Evolutionary conservation across 2,113 vertebrate species (phyloP), one percentile per base, ranked within the genome.

Genomic region (Thalassoma bifasciatum): DNA sequence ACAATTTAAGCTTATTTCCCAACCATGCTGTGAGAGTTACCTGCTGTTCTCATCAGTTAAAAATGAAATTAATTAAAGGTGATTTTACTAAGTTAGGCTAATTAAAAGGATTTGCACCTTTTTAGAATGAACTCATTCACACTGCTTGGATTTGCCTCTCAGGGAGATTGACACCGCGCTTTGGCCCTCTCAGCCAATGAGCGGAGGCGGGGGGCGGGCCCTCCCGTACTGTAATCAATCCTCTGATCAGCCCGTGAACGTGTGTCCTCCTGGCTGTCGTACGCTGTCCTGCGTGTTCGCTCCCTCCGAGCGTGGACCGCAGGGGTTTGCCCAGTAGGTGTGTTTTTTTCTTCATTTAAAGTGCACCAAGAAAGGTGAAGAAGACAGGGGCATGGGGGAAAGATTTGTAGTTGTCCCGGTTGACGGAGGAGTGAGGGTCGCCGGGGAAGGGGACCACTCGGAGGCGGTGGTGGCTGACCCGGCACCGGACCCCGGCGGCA

Each of bases 321-420:
- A 5, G 56, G 37, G 3, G n/a, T 42, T 30, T 72, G 30, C n/a
- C n/a, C n/a, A n/a, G n/a, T n/a, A n/a, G n/a, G n/a, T n/a, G n/a
- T n/a, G n/a, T n/a, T n/a, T n/a, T 42, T 19, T 47, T 47, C 36
- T 75, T 70, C 17, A 46, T 57, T 22, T 67, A 17, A 22, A 21
- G 57, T 77, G 52, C 63, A 19, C 49, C n/a, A 26, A 10, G 21
- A 56, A 9, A 54, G 16, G 21, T 17, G 21, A 7, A 42, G 61
- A 4, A 14, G 4, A 4, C 42, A 50, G 30, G 13, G 16, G 23
- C 76, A 95, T 94, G 93, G 88, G 86, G 10, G 93, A 94, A 14
- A 90, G 94, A 47, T 95, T 95, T 62, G 89, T 94, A 67, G 94
- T 95, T 0, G 80, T 94, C 60, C 93, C 90, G 22, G 93, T 95